Percentiles rank a stretch among this genome's conserved stretches.
phyloP scores from a whole-genome alignment of 2,888 invertebrate species.

The Liposcelis brunnea region DNA sequence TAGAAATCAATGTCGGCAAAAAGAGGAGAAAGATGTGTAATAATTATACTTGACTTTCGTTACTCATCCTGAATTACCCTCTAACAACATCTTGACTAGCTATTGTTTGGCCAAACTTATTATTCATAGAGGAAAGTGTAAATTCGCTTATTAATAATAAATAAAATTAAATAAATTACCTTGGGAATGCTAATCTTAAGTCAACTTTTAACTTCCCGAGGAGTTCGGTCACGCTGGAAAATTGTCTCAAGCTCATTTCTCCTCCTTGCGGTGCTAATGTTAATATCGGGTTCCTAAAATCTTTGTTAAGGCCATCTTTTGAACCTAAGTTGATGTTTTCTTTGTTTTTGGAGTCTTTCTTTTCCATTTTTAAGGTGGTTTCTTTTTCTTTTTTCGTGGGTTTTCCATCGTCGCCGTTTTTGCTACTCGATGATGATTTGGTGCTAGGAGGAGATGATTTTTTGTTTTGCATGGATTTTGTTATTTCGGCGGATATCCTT shows the following conservation, averaged over 20 bases:
- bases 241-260: constrained; percentile 77
- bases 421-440: constrained; percentile 28
- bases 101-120: no score
- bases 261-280: constrained; percentile 23
- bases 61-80: no score
- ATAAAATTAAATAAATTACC: constrained; percentile 34
- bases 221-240: constrained; percentile 72
- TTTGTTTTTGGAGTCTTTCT: constrained; percentile 25
- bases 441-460: constrained; percentile 20
- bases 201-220: constrained; percentile 74
- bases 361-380: no score
- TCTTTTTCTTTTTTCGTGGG: no score
- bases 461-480: constrained; percentile 4
- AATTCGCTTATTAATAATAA: background rate
- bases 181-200: constrained; percentile 70
- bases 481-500: constrained; percentile 10
- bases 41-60: background rate
- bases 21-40: no score
- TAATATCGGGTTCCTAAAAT: constrained; percentile 39
- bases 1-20: no score
- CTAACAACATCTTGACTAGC: no score
- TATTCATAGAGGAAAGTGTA: no score
- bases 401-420: constrained; percentile 21
- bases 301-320: constrained; percentile 18
- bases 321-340: constrained; percentile 5